These are phyloP conservation scores for Cerceris rybyensis DNA, from an alignment of 2,888 invertebrate genomes.

Conservation along the genomic window DNA sequence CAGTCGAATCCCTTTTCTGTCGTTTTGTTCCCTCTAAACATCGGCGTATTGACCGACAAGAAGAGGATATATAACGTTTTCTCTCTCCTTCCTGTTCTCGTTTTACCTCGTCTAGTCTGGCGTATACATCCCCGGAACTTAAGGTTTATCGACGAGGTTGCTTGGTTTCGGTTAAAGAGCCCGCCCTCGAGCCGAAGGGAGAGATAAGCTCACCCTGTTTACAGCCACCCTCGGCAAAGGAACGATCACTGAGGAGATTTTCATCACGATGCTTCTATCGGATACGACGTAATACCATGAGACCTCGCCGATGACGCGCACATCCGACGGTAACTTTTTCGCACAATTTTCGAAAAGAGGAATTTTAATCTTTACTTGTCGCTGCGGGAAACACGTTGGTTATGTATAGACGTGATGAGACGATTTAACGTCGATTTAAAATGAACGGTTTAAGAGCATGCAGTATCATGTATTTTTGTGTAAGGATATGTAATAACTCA, in stretches of 20 bases:
- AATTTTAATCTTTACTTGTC: constrained; percentile 47
- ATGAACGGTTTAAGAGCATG: too few relatives aligned
- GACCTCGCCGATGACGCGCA: constrained; percentile 21
- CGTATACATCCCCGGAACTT: constrained; percentile 58
- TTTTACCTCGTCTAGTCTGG: constrained; percentile 51
- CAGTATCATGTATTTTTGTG: too few relatives aligned
- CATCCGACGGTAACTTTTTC: constrained; percentile 25
- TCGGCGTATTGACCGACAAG: constrained; percentile 6
- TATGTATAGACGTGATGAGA: neutral
- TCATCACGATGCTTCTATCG: constrained; percentile 61
- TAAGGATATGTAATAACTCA: too few relatives aligned
- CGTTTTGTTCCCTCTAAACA: constrained; percentile 28
- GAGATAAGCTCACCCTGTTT: constrained; percentile 69
- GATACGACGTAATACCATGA: constrained; percentile 44
- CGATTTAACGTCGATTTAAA: too few relatives aligned
- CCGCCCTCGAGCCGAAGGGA: constrained; percentile 46
- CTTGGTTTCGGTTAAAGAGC: constrained; percentile 66
- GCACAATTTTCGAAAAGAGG: constrained; percentile 18
- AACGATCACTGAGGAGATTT: constrained; percentile 65
- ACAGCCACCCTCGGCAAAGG: constrained; percentile 63
- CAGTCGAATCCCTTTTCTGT: constrained; percentile 17
- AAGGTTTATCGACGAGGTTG: constrained; percentile 70
- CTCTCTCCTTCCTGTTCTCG: constrained; percentile 58
- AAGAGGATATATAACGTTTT: constrained; percentile 37
- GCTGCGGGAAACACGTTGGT: neutral